A percentile compares a stretch with the other conserved stretches of the same genome.
Evolutionary conservation across 2,113 vertebrate species (phyloP).

Genomic region (Rhegmatorhina hoffmannsi): DNA sequence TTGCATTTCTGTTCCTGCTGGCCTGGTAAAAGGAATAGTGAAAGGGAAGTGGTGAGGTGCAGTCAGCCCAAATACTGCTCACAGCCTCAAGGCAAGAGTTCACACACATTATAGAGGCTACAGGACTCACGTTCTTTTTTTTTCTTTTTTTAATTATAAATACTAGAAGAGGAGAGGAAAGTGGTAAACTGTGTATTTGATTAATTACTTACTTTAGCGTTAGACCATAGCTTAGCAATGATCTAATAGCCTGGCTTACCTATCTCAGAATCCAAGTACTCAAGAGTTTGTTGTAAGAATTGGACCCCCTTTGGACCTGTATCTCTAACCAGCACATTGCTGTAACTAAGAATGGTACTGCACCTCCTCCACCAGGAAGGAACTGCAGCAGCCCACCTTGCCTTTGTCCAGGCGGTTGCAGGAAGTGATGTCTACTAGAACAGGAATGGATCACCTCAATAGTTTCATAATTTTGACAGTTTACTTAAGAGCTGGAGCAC

Average conservation of each 20-base stretch:
- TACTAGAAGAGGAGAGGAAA: not conserved
- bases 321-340: not conserved
- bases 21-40: not conserved
- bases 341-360: not conserved
- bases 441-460: not conserved
- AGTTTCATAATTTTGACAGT: not conserved
- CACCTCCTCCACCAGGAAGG: not conserved
- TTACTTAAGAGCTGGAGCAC: not conserved
- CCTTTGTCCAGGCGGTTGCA: not conserved
- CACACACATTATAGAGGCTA: not conserved
- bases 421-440: not conserved
- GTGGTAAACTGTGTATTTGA: not conserved
- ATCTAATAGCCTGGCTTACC: not conserved
- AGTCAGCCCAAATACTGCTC: not conserved
- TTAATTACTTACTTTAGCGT: not conserved
- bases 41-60: not conserved
- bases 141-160: not conserved
- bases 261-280: not conserved
- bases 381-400: not conserved
- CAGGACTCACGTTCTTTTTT: not conserved
- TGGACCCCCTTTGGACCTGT: not conserved
- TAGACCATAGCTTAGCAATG: not conserved
- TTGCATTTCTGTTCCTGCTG: not conserved
- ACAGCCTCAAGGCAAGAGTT: not conserved
- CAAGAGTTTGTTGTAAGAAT: not conserved